Evolutionary conservation across 92 coral and sea anemone genomes (phyloP), one percentile per base, ranked within the genome.

Genomic region (Phenganax subtilis): DNA sequence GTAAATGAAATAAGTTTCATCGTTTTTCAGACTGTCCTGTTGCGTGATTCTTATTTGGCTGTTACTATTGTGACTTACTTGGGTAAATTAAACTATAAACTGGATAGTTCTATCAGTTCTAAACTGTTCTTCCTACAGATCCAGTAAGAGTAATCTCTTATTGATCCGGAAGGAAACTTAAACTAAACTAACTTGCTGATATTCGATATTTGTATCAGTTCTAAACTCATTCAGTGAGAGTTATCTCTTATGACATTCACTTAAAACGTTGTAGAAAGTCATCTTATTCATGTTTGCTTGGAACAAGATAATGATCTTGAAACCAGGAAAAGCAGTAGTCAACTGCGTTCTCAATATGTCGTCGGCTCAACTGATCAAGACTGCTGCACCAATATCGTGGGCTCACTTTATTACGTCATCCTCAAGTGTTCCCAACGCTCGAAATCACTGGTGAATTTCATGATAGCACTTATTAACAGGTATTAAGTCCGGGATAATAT

Each of bases 391-490:
- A 92, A 90, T 63, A 75, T 96, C 76, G 97, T 96, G 73, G 82
- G 84, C 29, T 90, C 99, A n/a, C 80, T 96, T n/a, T 96, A 96
- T 65, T 84, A 91, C 87, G 86, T 96, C 60, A 87, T 96, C 69
- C 89, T 88, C 81, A 91, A 92, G 30, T 89, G 89, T 77, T 75
- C 93, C 62, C 81, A 57, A 17, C 90, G 87, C 57, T 80, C 93
- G 0, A 44, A 89, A 15, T 92, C 92, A 3, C 85, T 92, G 10
- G 92, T 89, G 7, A 96, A 71, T 81, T 96, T 87, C 47, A 89
- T 96, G 58, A 83, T 92, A 85, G 99, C 97, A 27, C 85, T 96
- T 6, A 91, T 96, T 15, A 93, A 89, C 86, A 96, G 99, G 99
- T 93, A 83, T 7, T 57, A 55, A 55, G 7, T 59, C 60, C 3